Conservation (phyloP, 2,113 vertebrate species). For the Puntigrus tetrazona region DNA sequence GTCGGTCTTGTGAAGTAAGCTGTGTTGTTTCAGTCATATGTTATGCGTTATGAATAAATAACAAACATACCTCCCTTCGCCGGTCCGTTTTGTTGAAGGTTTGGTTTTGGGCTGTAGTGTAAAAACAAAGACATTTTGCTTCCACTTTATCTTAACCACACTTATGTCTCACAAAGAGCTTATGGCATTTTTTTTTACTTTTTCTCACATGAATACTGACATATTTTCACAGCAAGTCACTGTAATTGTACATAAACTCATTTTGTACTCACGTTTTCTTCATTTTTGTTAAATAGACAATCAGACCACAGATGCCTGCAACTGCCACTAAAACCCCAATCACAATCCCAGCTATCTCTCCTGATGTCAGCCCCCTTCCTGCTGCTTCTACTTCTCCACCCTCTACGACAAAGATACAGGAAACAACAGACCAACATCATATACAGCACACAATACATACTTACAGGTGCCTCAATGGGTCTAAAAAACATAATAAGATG, state of each 20-base stretch:
- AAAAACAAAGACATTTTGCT: background rate
- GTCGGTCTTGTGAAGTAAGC: background rate
- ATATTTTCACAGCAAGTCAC: background rate
- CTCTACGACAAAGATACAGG: slow-evolving; percentile 9
- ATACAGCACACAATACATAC: background rate
- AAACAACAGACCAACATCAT: background rate
- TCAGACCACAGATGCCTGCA: background rate
- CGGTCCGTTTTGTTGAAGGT: background rate
- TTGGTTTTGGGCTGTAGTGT: background rate
- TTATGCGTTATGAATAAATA: background rate
- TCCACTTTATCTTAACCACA: background rate
- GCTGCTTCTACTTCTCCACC: background rate
- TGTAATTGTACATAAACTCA: background rate
- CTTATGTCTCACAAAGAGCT: slow-evolving; percentile 5
- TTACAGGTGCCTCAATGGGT: too few relatives aligned
- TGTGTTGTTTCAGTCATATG: background rate
- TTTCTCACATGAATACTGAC: background rate
- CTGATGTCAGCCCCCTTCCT: slow-evolving; percentile 4
- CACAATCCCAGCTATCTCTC: slow-evolving; percentile 40
- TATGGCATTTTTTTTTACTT: background rate
- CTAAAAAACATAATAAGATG: too few relatives aligned
- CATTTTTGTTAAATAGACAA: slow-evolving; percentile 12
- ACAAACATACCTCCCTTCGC: background rate
- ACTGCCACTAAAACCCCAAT: slow-evolving; percentile 49
- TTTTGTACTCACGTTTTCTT: slow-evolving; percentile 25